Percentiles rank a stretch among this genome's conserved stretches.
Conservation (phyloP, 2,113 vertebrate species). For the Ceyx melanurus region DNA sequence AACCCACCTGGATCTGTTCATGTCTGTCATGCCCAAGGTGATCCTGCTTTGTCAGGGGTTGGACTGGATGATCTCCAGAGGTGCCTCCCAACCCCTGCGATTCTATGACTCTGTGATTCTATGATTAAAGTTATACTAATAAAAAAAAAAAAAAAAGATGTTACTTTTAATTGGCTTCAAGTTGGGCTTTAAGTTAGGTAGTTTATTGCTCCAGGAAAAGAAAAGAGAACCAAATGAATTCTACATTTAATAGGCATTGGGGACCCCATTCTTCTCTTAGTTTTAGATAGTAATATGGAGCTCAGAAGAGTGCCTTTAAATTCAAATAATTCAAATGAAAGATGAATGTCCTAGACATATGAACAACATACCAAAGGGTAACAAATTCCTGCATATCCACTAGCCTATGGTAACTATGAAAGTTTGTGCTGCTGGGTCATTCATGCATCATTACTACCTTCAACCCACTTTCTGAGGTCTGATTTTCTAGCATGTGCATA, state of each 20-base stretch:
- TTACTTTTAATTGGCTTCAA: not conserved
- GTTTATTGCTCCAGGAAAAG: not conserved
- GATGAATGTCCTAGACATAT: not conserved
- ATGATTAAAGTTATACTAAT: not conserved
- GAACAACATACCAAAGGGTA: not conserved
- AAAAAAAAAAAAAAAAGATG: not conserved
- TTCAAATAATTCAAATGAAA: not conserved
- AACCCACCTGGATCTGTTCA: too few relatives aligned
- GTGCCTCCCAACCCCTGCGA: too few relatives aligned
- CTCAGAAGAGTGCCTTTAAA: not conserved
- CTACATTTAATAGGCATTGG: not conserved
- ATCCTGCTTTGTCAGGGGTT: too few relatives aligned
- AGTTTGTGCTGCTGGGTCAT: not conserved
- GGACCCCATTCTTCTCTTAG: not conserved
- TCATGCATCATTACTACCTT: not conserved
- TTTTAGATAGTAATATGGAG: not conserved
- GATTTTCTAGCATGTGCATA: not conserved
- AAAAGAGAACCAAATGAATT: not conserved
- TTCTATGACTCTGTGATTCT: too few relatives aligned
- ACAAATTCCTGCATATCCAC: not conserved
- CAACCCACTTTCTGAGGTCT: not conserved
- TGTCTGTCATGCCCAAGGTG: too few relatives aligned
- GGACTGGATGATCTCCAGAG: too few relatives aligned
- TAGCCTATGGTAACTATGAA: not conserved
- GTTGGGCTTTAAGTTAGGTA: not conserved